Conservation (phyloP, 2,797 vertebrate species). For the Acrossocheilus wenchowensis region DNA sequence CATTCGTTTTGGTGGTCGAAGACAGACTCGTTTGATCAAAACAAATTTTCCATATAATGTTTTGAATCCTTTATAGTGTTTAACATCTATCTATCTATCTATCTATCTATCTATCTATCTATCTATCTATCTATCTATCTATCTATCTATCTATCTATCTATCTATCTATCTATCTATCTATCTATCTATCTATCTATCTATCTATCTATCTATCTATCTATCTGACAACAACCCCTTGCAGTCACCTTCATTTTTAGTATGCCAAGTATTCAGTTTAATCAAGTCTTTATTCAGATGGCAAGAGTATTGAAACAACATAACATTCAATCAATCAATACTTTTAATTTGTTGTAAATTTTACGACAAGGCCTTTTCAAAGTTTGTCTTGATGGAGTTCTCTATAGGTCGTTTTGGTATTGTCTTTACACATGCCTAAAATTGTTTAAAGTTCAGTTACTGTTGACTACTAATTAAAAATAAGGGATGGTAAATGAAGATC, state of each 20-base stretch:
- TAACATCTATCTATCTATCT: not conserved
- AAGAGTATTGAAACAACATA: not conserved
- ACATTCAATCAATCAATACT: not conserved
- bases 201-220: not conserved
- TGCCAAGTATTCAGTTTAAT: not conserved
- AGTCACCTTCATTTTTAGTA: not conserved
- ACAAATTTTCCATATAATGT: not conserved
- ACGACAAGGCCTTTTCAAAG: not conserved
- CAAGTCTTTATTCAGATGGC: not conserved
- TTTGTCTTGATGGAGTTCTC: not conserved
- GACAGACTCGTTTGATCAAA: not conserved
- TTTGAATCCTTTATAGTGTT: not conserved
- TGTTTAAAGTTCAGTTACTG: not conserved
- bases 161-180: not conserved
- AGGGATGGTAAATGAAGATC: not conserved
- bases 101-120: not conserved
- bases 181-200: no score
- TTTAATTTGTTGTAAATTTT: not conserved
- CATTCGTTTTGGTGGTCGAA: conserved; percentile 5
- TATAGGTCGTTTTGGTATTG: not conserved
- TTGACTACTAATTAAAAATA: not conserved
- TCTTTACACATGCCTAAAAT: not conserved
- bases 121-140: not conserved
- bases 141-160: conserved; percentile 16
- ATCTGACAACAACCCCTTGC: not conserved